Evolutionary conservation across 2,113 vertebrate species (phyloP).

Genomic region (Corythaeola cristata): DNA sequence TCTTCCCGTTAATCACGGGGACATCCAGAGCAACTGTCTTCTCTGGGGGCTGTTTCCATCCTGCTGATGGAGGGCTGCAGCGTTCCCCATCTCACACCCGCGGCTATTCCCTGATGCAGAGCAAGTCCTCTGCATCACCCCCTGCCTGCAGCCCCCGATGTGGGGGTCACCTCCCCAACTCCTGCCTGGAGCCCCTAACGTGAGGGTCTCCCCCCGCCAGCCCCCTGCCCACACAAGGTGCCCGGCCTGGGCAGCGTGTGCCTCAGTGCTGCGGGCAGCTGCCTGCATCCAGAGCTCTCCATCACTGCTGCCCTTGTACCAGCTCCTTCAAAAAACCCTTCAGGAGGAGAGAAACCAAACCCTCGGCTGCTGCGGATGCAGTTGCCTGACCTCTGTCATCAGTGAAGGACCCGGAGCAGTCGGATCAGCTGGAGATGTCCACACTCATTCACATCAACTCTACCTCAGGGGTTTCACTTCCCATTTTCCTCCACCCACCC

Average conservation of each 20-base stretch:
- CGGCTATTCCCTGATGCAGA: fast-evolving
- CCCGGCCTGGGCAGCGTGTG: not conserved
- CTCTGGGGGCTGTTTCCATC: fast-evolving
- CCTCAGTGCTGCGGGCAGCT: not conserved
- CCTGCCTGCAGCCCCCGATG: not conserved
- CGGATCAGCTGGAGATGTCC: not conserved
- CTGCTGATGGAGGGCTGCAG: not conserved
- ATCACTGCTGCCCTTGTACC: not conserved
- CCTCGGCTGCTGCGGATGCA: not conserved
- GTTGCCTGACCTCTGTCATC: not conserved
- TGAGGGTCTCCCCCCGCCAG: too few species aligned
- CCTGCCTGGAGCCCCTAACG: too few species aligned
- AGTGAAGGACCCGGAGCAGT: fast-evolving
- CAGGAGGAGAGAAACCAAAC: not conserved
- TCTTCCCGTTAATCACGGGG: slow-evolving; percentile 56
- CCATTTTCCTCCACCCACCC: not conserved
- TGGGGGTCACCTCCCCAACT: too few species aligned
- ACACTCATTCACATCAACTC: not conserved
- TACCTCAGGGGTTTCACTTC: not conserved
- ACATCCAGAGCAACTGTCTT: not conserved
- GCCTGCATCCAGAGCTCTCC: not conserved
- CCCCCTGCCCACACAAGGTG: too few species aligned
- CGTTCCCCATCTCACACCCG: fast-evolving
- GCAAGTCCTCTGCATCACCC: not conserved
- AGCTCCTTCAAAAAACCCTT: not conserved